Evolutionary conservation across 2,888 invertebrate genomes (phyloP).

Genomic region (Steinernema carpocapsae): DNA sequence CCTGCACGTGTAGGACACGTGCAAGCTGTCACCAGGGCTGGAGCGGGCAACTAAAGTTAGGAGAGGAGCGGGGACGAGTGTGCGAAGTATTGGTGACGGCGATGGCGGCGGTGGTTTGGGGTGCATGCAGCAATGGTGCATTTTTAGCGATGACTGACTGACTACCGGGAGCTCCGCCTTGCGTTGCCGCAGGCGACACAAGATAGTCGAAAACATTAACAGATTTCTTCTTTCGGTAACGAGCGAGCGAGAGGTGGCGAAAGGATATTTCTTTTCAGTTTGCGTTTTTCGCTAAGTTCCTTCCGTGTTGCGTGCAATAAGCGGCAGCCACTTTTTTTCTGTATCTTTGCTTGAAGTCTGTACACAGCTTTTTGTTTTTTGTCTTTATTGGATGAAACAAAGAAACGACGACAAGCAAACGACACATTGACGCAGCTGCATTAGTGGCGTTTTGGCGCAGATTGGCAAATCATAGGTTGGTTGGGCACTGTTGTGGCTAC

Average conservation of each 20-base stretch:
- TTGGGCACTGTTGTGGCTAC: neutral
- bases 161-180: slow-evolving; percentile 13
- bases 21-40: neutral
- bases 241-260: neutral
- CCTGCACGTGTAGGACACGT: slow-evolving; percentile 7
- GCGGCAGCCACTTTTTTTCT: no score
- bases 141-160: slow-evolving; percentile 8
- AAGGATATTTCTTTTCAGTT: no score
- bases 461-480: no score
- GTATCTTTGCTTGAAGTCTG: no score
- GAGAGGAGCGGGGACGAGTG: neutral
- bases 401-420: no score
- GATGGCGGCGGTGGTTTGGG: neutral
- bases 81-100: neutral
- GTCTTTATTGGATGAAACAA: no score
- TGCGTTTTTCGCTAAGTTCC: no score
- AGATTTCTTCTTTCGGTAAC: slow-evolving; percentile 27
- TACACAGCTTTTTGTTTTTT: no score
- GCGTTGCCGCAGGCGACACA: slow-evolving; percentile 31
- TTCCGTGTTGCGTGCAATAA: no score
- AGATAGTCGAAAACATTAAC: slow-evolving; percentile 31
- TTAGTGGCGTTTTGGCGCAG: neutral
- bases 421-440: neutral
- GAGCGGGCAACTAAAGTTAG: neutral
- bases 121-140: slow-evolving; percentile 13